Evolutionary conservation across 2,113 vertebrate species (phyloP), one percentile per base, ranked within the genome.

Genomic region (Larimichthys polyactis): DNA sequence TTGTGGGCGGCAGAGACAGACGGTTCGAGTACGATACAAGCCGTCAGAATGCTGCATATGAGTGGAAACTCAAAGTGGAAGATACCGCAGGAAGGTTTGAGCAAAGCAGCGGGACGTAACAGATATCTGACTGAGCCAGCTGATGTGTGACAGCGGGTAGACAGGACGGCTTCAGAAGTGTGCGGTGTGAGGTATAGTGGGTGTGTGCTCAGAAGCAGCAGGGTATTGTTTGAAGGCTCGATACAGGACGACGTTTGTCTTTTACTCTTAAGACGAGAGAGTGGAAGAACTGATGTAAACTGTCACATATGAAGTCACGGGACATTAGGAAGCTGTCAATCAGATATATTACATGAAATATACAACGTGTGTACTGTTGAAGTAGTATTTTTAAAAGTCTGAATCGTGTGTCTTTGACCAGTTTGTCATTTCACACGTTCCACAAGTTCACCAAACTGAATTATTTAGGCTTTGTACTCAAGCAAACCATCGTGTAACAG

Each of bases 81-180:
- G 83, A 79, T 91, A 83, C 83, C 71, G 79, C 81, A 77, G 90
- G 73, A 85, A 86, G 88, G 72, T 75, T 83, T 78, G 75, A 51
- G 72, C 62, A 55, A 90, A 87, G 82, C 87, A 81, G 87, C 75
- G 66, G 87, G 90, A 89, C 22, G 62, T 78, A 78, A 80, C 79
- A 73, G 90, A 92, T 90, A 80, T 89, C 88, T 83, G 84, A 84
- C 85, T 88, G 93, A 85, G 92, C 78, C 81, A 52, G 84, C 71
- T 89, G 89, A 90, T 89, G 91, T 90, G 91, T 87, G 91, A 90
- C 90, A 81, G 90, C 55, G 84, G 74, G 79, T n/a, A 79, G 79
- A 82, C 60, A 54, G 81, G 78, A 66, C 51, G 78, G 74, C 75
- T 88, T 87, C 68, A 84, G 81, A 90, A 75, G 83, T 86, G 86